Conservation (phyloP, 2,113 vertebrate species). For the Ceyx cyanopectus region DNA sequence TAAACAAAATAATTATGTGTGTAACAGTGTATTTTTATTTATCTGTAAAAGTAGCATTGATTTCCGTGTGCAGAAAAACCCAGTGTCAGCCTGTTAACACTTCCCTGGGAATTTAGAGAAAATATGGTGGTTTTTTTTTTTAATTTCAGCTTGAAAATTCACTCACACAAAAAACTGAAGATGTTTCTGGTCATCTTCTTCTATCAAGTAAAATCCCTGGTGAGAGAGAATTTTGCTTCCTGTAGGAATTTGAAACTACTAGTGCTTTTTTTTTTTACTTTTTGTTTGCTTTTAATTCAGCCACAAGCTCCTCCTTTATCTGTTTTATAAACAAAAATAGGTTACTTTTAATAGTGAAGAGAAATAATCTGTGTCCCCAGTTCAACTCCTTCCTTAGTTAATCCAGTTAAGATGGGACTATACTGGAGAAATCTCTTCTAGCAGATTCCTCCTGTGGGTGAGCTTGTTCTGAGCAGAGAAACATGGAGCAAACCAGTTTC, state of each 20-base stretch:
- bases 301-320: neutral
- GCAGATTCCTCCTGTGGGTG: neutral
- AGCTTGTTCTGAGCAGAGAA: neutral
- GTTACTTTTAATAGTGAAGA: neutral
- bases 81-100: neutral
- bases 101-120: neutral
- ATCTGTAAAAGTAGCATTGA: neutral
- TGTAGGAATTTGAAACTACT: neutral
- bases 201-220: constrained; percentile 69
- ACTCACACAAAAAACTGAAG: constrained; percentile 9
- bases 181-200: constrained; percentile 39
- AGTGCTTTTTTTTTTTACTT: neutral
- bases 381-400: constrained; percentile 7
- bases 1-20: neutral
- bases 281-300: neutral
- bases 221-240: constrained; percentile 60
- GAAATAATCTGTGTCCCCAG: neutral
- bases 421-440: neutral
- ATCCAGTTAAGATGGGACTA: neutral
- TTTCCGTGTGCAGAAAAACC: neutral
- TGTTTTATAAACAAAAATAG: neutral
- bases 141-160: constrained; percentile 55
- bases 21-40: neutral
- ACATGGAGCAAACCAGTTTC: neutral
- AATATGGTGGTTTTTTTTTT: neutral